Percentiles rank a stretch among this genome's conserved stretches.
Conservation (phyloP, 2,888 invertebrate species). For the Poecilobothrus nobilitatus region DNA sequence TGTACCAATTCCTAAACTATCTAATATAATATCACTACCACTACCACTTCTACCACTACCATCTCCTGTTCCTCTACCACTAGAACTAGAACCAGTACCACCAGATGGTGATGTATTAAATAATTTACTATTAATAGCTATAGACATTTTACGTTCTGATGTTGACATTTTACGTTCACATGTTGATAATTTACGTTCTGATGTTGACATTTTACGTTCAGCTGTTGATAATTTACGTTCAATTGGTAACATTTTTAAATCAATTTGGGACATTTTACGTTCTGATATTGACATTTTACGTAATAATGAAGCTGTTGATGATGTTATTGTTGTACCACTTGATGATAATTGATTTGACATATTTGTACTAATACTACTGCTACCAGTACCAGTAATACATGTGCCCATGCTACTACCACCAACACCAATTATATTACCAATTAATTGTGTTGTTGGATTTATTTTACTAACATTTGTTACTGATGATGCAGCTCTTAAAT, state of each 20-base stretch:
- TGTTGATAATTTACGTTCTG: conserved; percentile 31
- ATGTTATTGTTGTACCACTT: conserved; percentile 17
- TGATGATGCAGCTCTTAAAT: conserved; percentile 38
- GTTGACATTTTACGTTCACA: conserved; percentile 16
- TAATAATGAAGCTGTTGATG: conserved; percentile 16
- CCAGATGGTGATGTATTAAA: conserved; percentile 21
- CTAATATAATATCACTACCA: no score
- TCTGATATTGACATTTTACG: conserved; percentile 6
- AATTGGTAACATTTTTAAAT: conserved; percentile 14
- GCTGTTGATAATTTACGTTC: conserved; percentile 19
- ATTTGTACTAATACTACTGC: conserved; percentile 23
- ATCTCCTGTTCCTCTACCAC: neutral
- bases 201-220: conserved; percentile 28
- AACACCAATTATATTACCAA: no score
- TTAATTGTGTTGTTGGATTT: conserved; percentile 15
- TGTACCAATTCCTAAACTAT: no score
- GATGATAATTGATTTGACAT: conserved; percentile 14
- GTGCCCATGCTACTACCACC: conserved; percentile 1
- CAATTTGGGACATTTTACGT: conserved; percentile 24
- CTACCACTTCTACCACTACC: neutral
- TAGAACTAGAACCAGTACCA: conserved; percentile 13
- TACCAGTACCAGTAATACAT: conserved; percentile 22
- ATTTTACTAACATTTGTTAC: conserved; percentile 36
- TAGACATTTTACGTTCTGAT: conserved; percentile 7
- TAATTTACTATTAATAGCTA: conserved; percentile 24